Evolutionary conservation across 1,140 invertebrate genomes (phyloP).

Genomic region (Trinorchestia longiramus): DNA sequence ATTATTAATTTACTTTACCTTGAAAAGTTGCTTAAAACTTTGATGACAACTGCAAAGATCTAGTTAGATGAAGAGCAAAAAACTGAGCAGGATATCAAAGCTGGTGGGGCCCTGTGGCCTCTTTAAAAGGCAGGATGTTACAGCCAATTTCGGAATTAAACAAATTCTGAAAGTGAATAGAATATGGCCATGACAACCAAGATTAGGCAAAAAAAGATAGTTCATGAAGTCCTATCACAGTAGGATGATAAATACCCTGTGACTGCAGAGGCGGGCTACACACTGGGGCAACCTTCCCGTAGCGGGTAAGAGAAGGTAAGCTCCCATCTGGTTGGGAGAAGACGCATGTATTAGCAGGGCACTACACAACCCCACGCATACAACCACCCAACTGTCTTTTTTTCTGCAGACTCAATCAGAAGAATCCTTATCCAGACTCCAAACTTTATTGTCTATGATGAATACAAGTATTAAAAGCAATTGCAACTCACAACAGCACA

Average conservation of each 20-base stretch:
- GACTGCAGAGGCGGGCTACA: slow-evolving; percentile 56
- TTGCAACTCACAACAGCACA: slow-evolving; percentile 50
- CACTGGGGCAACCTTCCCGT: slow-evolving; percentile 56
- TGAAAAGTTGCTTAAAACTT: slow-evolving; percentile 58
- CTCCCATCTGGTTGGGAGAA: slow-evolving; percentile 56
- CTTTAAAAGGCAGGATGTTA: slow-evolving; percentile 44
- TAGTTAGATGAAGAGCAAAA: slow-evolving; percentile 36
- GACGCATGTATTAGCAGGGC: slow-evolving; percentile 53
- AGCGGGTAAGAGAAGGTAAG: slow-evolving; percentile 54
- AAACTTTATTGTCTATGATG: slow-evolving; percentile 7
- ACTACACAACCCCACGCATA: slow-evolving; percentile 12
- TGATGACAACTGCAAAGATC: slow-evolving; percentile 49
- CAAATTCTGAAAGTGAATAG: slow-evolving; percentile 49
- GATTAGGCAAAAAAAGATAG: slow-evolving; percentile 21
- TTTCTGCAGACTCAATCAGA: slow-evolving; percentile 32
- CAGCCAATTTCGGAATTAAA: slow-evolving; percentile 51
- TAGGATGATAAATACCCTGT: slow-evolving; percentile 62
- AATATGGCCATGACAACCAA: slow-evolving; percentile 52
- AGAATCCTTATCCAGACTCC: background rate
- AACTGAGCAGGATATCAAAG: slow-evolving; percentile 46
- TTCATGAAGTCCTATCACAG: slow-evolving; percentile 45
- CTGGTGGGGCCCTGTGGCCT: slow-evolving; percentile 34
- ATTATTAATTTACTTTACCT: slow-evolving; percentile 58
- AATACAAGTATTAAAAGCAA: slow-evolving; percentile 18
- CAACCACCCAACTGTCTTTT: background rate